These are phyloP conservation scores for Hydroisotoma schaefferi DNA, from an alignment of 2,888 invertebrate genomes.

Conservation along the genomic window DNA sequence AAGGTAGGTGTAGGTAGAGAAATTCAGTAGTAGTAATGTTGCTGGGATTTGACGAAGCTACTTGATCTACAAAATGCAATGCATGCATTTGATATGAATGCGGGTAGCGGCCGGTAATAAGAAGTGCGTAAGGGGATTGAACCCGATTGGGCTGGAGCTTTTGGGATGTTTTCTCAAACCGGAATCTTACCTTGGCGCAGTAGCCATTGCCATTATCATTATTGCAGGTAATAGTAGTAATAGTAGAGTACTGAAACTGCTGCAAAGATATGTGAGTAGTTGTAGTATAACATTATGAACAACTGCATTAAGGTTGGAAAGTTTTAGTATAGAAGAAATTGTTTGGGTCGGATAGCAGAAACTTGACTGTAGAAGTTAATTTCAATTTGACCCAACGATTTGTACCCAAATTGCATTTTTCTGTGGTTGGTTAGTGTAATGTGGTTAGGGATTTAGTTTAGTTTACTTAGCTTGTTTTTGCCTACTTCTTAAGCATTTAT, in stretches of 20 bases:
- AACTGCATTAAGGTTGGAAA: too few species aligned
- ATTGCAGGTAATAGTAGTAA: too few species aligned
- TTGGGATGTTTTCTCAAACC: too few species aligned
- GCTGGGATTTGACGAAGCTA: conserved; percentile 8
- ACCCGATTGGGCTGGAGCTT: conserved; percentile 5
- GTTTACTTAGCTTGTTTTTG: background rate
- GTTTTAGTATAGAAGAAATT: too few species aligned
- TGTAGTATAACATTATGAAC: too few species aligned
- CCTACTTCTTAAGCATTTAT: background rate
- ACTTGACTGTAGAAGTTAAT: too few species aligned
- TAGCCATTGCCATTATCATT: too few species aligned
- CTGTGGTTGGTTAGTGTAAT: background rate
- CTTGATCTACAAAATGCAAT: background rate
- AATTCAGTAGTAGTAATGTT: conserved; percentile 20
- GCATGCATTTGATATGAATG: conserved; percentile 4
- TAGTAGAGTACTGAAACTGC: too few species aligned
- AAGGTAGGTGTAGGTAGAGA: conserved; percentile 20
- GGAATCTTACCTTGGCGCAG: too few species aligned
- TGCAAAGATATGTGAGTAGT: too few species aligned
- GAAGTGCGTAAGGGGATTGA: background rate
- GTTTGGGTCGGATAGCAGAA: too few species aligned
- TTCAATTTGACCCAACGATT: background rate
- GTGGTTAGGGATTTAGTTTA: background rate
- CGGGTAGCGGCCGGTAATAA: too few species aligned
- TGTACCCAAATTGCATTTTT: background rate